phyloP scores from a whole-genome alignment of 2,888 invertebrate genomes.

The Aphrophora alni region DNA sequence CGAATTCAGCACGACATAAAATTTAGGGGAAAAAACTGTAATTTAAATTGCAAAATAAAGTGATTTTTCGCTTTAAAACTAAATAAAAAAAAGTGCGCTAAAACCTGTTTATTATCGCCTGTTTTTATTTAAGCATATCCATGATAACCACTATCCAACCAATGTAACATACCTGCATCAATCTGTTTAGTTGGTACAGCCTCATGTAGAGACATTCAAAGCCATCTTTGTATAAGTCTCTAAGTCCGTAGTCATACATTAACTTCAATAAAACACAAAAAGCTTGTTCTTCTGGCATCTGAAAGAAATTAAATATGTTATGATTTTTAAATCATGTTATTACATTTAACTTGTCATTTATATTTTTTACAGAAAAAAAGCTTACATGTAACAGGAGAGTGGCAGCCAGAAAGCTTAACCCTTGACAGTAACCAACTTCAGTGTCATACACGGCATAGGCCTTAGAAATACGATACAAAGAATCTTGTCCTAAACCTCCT shows the following conservation, averaged over 20 bases:
- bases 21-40: no score
- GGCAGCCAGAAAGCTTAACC: constrained; percentile 96
- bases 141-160: no score
- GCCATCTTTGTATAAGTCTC: constrained; percentile 95
- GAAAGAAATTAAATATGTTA: constrained; percentile 48
- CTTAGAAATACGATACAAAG: constrained; percentile 92
- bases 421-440: constrained; percentile 99
- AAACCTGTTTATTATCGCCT: no score
- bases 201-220: constrained; percentile 96
- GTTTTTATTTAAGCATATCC: no score
- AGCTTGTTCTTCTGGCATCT: constrained; percentile 99
- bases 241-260: constrained; percentile 95
- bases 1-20: no score
- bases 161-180: constrained; percentile 76
- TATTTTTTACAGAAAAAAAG: constrained; percentile 53
- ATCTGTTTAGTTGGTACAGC: constrained; percentile 91
- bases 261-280: constrained; percentile 95
- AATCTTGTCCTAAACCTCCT: constrained; percentile 95
- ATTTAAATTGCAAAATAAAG: no score
- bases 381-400: constrained; percentile 93
- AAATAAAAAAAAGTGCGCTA: no score
- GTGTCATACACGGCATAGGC: constrained; percentile 97
- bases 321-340: constrained; percentile 9
- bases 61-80: no score
- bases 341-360: background rate